Evolutionary conservation across 2,888 invertebrate species (phyloP).

Genomic region (Balanococcus diminutus): DNA sequence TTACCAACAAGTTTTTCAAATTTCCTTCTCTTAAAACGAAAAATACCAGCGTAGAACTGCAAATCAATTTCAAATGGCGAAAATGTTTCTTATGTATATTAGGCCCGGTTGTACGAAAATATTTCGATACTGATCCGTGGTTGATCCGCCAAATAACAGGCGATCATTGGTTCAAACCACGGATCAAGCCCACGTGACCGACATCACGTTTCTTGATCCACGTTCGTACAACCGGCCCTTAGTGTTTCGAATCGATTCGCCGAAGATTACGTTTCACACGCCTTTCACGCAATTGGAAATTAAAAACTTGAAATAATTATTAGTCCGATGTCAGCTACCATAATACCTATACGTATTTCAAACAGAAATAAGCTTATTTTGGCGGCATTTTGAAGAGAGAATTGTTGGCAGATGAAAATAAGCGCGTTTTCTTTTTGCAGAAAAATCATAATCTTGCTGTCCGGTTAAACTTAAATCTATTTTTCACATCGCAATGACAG

Average conservation of each 20-base stretch:
- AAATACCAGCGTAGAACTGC: neutral
- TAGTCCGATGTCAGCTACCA: neutral
- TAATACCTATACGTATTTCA: neutral
- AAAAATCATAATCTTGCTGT: conserved; percentile 28
- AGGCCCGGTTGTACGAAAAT: neutral
- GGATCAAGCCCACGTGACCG: too few relatives aligned
- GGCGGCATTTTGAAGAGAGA: neutral
- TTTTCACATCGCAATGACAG: conserved; percentile 33
- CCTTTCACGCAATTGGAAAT: too few relatives aligned
- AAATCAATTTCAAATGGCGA: neutral
- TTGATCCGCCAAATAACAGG: too few relatives aligned
- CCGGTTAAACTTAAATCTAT: conserved; percentile 31
- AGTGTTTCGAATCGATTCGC: neutral
- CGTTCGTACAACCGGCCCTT: too few relatives aligned
- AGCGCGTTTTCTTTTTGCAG: neutral
- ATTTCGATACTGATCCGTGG: too few relatives aligned
- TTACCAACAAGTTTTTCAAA: neutral
- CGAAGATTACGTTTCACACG: neutral
- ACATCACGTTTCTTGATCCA: too few relatives aligned
- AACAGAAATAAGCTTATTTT: neutral
- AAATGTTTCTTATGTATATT: neutral
- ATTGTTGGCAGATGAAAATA: conserved; percentile 6
- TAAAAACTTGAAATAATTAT: neutral
- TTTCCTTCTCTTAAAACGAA: neutral
- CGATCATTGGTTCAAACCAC: too few relatives aligned